These are phyloP conservation scores for Pristionchus japonicus DNA, from an alignment of 2,888 invertebrate species.

Conservation along the genomic window DNA sequence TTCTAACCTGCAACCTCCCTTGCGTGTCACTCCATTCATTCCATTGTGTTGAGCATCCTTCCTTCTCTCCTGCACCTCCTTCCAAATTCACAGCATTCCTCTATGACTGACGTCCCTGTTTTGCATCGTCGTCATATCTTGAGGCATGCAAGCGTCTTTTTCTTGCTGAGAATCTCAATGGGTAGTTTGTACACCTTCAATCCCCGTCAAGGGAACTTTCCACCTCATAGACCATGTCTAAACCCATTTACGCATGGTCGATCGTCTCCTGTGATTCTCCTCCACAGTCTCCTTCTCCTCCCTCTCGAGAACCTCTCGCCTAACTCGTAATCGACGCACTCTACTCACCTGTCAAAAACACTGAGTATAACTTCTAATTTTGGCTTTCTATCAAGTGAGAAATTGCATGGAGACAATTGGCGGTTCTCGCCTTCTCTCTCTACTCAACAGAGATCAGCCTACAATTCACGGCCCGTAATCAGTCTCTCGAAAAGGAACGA, in stretches of 20 bases:
- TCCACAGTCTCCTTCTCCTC: background rate
- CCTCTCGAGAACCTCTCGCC: background rate
- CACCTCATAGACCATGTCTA: too few relatives aligned
- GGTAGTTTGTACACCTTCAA: too few relatives aligned
- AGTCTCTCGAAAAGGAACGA: too few relatives aligned
- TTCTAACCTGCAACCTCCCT: background rate
- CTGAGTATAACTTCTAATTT: background rate
- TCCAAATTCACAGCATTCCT: background rate
- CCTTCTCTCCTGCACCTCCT: background rate
- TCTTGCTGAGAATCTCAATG: background rate
- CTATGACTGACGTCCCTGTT: background rate
- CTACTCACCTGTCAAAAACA: slow-evolving; percentile 27
- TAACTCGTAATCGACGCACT: background rate
- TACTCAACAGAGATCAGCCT: background rate
- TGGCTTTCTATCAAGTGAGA: background rate
- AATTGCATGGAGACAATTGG: background rate
- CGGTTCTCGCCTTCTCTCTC: background rate
- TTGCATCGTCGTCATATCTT: background rate
- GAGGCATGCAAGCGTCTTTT: background rate
- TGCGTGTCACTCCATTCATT: slow-evolving; percentile 11
- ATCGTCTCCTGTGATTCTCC: too few relatives aligned
- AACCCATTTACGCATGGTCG: too few relatives aligned
- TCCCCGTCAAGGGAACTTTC: too few relatives aligned
- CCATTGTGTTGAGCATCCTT: background rate
- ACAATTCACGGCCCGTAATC: too few relatives aligned